Conservation (phyloP, 2,888 invertebrate genomes). For the Empis stercorea region DNA sequence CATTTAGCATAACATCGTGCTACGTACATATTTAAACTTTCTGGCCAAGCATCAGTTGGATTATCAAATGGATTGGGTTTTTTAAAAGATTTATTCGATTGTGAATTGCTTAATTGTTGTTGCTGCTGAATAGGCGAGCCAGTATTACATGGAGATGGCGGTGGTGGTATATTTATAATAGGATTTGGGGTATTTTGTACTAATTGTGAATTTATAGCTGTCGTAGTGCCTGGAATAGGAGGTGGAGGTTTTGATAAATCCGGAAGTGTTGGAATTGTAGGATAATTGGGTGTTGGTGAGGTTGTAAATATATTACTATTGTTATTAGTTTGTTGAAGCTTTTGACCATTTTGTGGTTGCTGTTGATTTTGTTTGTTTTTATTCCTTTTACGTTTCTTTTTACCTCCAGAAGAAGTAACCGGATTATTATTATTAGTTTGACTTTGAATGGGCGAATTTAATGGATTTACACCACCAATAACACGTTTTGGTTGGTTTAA, state of each 20-base stretch:
- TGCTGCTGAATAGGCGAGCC: no score
- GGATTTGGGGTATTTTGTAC: neutral
- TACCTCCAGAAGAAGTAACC: conserved; percentile 21
- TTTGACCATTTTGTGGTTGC: conserved; percentile 23
- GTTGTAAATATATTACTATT: conserved; percentile 22
- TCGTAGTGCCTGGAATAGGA: conserved; percentile 24
- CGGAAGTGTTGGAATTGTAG: conserved; percentile 14
- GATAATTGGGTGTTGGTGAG: conserved; percentile 9
- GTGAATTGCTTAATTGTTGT: conserved; percentile 15
- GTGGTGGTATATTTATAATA: conserved; percentile 32
- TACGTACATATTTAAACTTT: conserved; percentile 73
- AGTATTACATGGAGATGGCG: neutral
- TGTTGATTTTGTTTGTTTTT: conserved; percentile 42
- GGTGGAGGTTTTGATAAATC: conserved; percentile 32
- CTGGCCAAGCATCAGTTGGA: conserved; percentile 62
- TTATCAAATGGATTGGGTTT: conserved; percentile 38
- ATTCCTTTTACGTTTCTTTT: conserved; percentile 67
- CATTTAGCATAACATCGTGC: conserved; percentile 87
- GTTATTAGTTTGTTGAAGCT: conserved; percentile 25
- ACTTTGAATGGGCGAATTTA: conserved; percentile 28
- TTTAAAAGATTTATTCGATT: conserved; percentile 24
- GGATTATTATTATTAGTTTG: conserved; percentile 31
- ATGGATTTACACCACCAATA: conserved; percentile 28
- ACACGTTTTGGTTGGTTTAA: conserved; percentile 38
- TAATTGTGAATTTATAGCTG: conserved; percentile 9